Evolutionary conservation across 1,140 invertebrate genomes (phyloP).

Genomic region (Bombus consobrinus): DNA sequence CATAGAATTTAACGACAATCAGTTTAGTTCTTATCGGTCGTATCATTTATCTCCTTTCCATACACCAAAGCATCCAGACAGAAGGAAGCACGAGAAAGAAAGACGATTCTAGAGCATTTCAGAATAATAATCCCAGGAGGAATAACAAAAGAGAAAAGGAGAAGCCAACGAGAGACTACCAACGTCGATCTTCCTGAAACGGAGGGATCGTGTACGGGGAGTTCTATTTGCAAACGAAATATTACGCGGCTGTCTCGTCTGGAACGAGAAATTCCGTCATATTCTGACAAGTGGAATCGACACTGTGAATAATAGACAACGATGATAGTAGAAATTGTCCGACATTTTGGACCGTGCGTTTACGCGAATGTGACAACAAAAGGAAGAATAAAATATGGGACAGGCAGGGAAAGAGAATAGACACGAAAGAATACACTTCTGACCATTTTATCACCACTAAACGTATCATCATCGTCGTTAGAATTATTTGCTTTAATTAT

Average conservation of each 20-base stretch:
- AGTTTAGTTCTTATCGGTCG: not conserved
- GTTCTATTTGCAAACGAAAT: conserved; percentile 27
- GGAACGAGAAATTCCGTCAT: not conserved
- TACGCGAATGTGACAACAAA: not conserved
- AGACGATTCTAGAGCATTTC: not conserved
- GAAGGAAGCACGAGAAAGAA: not conserved
- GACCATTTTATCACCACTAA: conserved; percentile 29
- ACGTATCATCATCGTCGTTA: conserved; percentile 15
- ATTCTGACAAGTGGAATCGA: conserved; percentile 20
- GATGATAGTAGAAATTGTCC: conserved; percentile 7
- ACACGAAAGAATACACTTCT: not conserved
- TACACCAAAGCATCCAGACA: not conserved
- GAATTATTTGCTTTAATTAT: conserved; percentile 27
- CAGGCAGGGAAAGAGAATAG: not conserved
- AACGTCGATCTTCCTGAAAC: conserved; percentile 14
- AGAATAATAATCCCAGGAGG: not conserved
- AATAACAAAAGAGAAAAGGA: not conserved
- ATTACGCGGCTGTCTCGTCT: not conserved
- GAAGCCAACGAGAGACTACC: not conserved
- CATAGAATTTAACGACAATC: not conserved
- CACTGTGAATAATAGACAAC: not conserved
- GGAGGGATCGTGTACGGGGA: not conserved
- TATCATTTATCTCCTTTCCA: not conserved
- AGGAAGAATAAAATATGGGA: conserved; percentile 1
- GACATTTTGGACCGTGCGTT: conserved; percentile 5